phyloP scores from a whole-genome alignment of 2,888 invertebrate genomes.

The Tiliacea aurago region DNA sequence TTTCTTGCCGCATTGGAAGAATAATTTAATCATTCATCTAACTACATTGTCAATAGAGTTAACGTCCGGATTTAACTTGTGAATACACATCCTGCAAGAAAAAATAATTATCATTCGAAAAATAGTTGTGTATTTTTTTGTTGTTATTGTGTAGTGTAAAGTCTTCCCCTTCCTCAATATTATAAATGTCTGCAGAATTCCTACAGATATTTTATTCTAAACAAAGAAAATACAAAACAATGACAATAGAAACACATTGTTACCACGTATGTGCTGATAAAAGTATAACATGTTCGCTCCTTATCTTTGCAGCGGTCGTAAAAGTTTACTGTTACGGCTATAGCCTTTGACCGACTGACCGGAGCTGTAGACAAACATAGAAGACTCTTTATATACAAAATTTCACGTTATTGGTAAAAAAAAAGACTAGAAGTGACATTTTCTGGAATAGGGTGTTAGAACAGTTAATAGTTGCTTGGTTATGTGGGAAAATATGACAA shows the following conservation, averaged over 20 bases:
- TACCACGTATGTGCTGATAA: slow-evolving; percentile 53
- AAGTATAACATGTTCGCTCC: slow-evolving; percentile 54
- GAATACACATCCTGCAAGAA: background rate
- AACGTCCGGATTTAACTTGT: background rate
- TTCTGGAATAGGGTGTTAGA: no score
- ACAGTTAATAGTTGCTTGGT: background rate
- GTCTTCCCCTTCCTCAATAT: background rate
- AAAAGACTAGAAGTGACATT: background rate
- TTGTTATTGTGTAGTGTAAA: background rate
- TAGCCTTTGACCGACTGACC: slow-evolving; percentile 58
- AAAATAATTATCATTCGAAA: background rate
- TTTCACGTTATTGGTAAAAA: slow-evolving; percentile 1
- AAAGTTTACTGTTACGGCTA: slow-evolving; percentile 55
- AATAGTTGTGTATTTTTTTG: background rate
- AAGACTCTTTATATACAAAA: slow-evolving; percentile 27
- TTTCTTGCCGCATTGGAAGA: slow-evolving; percentile 4
- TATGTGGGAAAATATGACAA: background rate
- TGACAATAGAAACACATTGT: slow-evolving; percentile 55
- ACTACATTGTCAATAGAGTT: background rate
- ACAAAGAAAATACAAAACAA: slow-evolving; percentile 39
- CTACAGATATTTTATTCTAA: background rate
- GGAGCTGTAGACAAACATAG: slow-evolving; percentile 37
- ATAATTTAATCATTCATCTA: slow-evolving; percentile 2
- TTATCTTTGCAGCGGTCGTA: slow-evolving; percentile 60
- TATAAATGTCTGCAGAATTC: slow-evolving; percentile 1